Base-by-base conservation (phyloP, 2,797 vertebrate genomes). In the Meriones psammophilus region DNA sequence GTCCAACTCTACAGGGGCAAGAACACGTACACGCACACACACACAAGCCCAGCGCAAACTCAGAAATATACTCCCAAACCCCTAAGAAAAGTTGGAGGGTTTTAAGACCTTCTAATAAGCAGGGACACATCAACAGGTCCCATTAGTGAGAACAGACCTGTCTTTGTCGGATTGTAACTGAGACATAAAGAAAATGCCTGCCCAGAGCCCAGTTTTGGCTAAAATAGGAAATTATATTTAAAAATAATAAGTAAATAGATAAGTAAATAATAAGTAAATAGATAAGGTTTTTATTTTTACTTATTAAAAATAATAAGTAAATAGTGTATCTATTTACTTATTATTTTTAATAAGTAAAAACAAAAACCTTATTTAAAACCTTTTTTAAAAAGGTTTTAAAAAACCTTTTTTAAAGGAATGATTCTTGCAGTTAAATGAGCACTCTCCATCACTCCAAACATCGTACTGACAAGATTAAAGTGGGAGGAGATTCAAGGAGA, bases 101-200 rank as follows among this genome's bases (percentile, higher is more conserved):
- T 96, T 92, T 83, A 91, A 77, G 66, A 62, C 58, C n/a, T 33
- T 94, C 6, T 88, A 94, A 79, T 92, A 89, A 96, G 50, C 89
- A 66, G 18, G 22, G n/a, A 9, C 33, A n/a, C 28, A 42, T 74
- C 78, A 90, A 68, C 28, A 26, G 33, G n/a, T 68, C 13, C 17
- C 33, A 68, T 74, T 50, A 60, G 46, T 77, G 56, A 93, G 60
- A 80, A 60, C 68, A 33, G 1, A 69, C 24, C 42, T 76, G 33
- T 39, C 71, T 39, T 69, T 60, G 80, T 39, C 36, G 22, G 8
- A 68, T 60, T 46, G 9, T 5, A 8, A n/a, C 56, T 17, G 12
- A 62, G 42, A 50, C 17, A 42, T 2, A 66, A 81, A 88, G 73
- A 68, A 81, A 89, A 68, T 58, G 60, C 39, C 33, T 66, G 18